Evolutionary conservation across 2,888 invertebrate species (phyloP), one percentile per base, ranked within the genome.

Genomic region (Diaprepes abbreviatus): DNA sequence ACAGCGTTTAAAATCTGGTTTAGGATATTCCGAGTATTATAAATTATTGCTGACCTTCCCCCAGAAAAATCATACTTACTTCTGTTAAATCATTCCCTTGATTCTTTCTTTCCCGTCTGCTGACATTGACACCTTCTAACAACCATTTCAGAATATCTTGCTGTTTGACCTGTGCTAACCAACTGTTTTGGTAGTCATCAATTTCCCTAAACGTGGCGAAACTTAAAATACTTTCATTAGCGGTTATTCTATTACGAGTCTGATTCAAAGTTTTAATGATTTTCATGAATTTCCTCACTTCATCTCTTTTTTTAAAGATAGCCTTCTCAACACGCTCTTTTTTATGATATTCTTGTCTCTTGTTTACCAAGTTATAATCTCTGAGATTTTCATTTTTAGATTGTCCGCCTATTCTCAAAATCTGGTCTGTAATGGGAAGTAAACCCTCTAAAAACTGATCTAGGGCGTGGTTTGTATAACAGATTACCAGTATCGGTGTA

Each of bases 381-480:
- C 87, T 86, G 35, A 93, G 77, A 5, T 81, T 77, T 65, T 87
- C 85, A 78, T 87, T 88, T 76, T 65, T 60, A 14, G 59, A 36
- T 77, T 91, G 90, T 24, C 89, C 88, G 0, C 94, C 93, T 62
- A 94, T 85, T 66, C 93, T 86, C 1, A 93, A 85, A 66, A 94
- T 86, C 66, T 86, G 86, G 0, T 86, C 78, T 0, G 91, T 91
- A 1, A 87, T 83, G 21, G 82, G 77, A 0, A 90, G 78, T 7
- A 93, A 84, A 6, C 91, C 92, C 80, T 93, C 90, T 33, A 95
- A 83, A 80, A 95, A 95, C 80, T 95, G 94, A 84, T 95, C 95
- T 40, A 96, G 83, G 3, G 95, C 94, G 80, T 94, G 93, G 84
- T 96, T 95, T 5, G 94, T 95, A 80, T 90, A 93, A 77, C 94